phyloP scores from a whole-genome alignment of 2,888 invertebrate genomes.

The Hyposoter didymator region DNA sequence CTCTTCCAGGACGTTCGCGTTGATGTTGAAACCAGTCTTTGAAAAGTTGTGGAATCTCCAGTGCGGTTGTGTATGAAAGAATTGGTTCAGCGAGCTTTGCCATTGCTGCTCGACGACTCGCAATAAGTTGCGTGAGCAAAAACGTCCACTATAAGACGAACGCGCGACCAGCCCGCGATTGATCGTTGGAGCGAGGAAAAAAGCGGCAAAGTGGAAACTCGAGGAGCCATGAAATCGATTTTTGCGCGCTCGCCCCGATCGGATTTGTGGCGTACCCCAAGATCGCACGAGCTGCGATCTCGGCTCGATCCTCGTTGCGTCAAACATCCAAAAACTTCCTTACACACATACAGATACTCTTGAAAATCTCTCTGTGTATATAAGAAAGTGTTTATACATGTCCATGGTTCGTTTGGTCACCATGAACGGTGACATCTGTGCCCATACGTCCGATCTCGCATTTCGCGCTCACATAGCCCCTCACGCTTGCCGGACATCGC shows the following conservation, averaged over 20 bases:
- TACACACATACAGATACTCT: neutral
- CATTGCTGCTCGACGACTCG: constrained; percentile 54
- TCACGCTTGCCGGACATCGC: constrained; percentile 65
- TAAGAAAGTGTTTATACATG: neutral
- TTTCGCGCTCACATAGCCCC: constrained; percentile 56
- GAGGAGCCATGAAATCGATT: constrained; percentile 77
- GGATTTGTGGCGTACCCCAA: constrained; percentile 67
- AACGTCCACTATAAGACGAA: constrained; percentile 14
- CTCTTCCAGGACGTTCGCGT: constrained; percentile 39
- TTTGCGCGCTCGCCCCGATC: constrained; percentile 72
- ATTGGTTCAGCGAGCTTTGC: constrained; percentile 21
- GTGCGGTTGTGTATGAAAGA: constrained; percentile 36
- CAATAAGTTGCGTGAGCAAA: constrained; percentile 54
- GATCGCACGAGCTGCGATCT: constrained; percentile 8
- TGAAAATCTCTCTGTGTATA: neutral
- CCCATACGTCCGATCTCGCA: constrained; percentile 56
- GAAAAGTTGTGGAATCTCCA: constrained; percentile 52
- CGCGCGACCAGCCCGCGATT: constrained; percentile 35
- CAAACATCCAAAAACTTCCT: constrained; percentile 26
- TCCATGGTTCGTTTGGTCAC: constrained; percentile 32
- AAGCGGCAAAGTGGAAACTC: constrained; percentile 73
- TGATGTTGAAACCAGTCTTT: constrained; percentile 39
- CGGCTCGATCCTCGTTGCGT: constrained; percentile 35
- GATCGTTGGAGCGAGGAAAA: constrained; percentile 70
- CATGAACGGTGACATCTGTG: constrained; percentile 73